Base-by-base conservation (phyloP, 2,888 invertebrate genomes). In the Tenthredo amoena region DNA sequence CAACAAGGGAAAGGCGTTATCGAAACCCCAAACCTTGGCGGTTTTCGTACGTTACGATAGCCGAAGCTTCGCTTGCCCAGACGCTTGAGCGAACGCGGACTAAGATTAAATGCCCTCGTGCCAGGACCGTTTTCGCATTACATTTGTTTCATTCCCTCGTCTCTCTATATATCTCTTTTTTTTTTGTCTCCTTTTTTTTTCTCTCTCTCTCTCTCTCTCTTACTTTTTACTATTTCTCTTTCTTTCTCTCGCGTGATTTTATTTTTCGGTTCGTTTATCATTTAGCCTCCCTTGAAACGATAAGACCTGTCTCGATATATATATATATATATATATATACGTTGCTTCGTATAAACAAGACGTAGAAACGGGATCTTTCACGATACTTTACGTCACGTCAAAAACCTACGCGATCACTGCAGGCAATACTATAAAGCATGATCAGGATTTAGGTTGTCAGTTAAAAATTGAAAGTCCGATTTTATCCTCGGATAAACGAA, bases 1-100 rank as follows among this genome's bases (percentile, higher is more conserved):
- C 18, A 81, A 81, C 81, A 65, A 81, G 81, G n/a, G 62, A 81
- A 81, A 40, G 81, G 81, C 81, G 81, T 81, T 81, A 40, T 81
- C 62, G 62, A n/a, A 37, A 18, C 37, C 81, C 81, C 81, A n/a
- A 37, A 81, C 37, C 81, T 37, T 18, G n/a, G 40, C 40, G 6
- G 15, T 62, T 62, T 26, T 31, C 31, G 55, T 31, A 55, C 31
- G 47, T 34, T 77, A 77, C 55, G 31, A 18, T 77, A n/a, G 68
- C 68, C n/a, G 15, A n/a, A n/a, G 31, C 50, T 34, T 7, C 26
- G 43, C 26, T 74, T 21, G 34, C 34, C 34, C 68, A 21, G 62
- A 81, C 62, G 81, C 37, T 81, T 81, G 58, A 81, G 62, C 81
- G 81, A 81, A 62, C 81, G 62, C 26, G 81, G 81, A 81, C 81